These are phyloP conservation scores for Charaxes varanes DNA, from an alignment of 1,140 invertebrate genomes.

Conservation along the genomic window DNA sequence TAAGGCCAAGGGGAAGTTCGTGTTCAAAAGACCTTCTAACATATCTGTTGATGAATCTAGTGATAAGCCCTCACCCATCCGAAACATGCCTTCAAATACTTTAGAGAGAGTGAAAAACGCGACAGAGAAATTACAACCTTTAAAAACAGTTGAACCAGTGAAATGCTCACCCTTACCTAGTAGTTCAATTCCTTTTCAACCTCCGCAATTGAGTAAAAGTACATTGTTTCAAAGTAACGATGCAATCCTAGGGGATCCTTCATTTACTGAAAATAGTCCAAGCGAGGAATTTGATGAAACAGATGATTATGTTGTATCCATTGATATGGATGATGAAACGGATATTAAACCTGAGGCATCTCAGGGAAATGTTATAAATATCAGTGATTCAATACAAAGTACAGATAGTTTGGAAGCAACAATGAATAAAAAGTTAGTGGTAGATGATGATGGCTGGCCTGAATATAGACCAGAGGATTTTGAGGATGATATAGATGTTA, in stretches of 20 bases:
- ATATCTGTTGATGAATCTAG: constrained; percentile 22
- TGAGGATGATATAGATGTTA: constrained; percentile 32
- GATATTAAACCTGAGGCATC: constrained; percentile 30
- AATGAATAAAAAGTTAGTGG: neutral
- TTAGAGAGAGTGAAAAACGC: constrained; percentile 54
- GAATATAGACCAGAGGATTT: constrained; percentile 62
- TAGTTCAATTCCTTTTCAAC: constrained; percentile 62
- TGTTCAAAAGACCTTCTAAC: constrained; percentile 58
- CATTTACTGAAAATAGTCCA: neutral
- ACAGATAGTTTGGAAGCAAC: neutral
- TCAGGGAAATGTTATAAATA: neutral
- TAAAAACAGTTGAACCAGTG: constrained; percentile 25
- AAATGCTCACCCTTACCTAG: constrained; percentile 33
- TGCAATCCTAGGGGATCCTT: neutral
- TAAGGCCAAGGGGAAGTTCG: constrained; percentile 57
- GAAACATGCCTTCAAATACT: constrained; percentile 46
- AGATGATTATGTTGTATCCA: constrained; percentile 39
- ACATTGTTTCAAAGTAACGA: constrained; percentile 20
- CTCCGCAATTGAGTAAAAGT: constrained; percentile 35
- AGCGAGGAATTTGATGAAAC: constrained; percentile 5
- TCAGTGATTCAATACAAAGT: neutral
- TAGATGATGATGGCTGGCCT: constrained; percentile 64
- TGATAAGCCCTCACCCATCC: constrained; percentile 25
- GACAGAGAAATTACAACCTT: constrained; percentile 51
- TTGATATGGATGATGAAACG: constrained; percentile 26